Evolutionary conservation across 1,140 invertebrate species (phyloP).

Genomic region (Chironomus striatipennis): DNA sequence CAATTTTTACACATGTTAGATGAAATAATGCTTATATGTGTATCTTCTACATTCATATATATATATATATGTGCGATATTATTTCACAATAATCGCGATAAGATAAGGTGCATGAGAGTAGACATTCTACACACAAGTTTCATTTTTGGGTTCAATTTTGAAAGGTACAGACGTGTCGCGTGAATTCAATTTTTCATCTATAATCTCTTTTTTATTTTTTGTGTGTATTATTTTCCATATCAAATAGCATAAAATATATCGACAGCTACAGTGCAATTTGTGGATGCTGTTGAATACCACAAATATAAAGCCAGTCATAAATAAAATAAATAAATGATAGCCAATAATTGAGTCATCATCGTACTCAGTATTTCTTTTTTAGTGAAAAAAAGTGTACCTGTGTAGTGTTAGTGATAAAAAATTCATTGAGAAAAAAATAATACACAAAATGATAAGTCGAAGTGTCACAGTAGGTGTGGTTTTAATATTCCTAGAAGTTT

Average conservation of each 20-base stretch:
- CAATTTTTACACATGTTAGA: not conserved
- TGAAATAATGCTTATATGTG: conserved; percentile 2
- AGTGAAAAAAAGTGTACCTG: not conserved
- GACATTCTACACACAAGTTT: not conserved
- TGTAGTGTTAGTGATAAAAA: not conserved
- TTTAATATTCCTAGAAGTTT: not conserved
- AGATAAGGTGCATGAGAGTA: not conserved
- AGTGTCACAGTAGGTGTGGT: conserved; percentile 1
- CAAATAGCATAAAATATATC: too few species aligned
- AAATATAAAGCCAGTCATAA: too few species aligned
- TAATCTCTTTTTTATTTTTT: too few species aligned
- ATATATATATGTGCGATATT: too few species aligned
- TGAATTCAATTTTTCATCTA: too few species aligned
- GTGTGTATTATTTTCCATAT: too few species aligned
- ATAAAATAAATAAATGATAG: not conserved
- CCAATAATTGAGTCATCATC: conserved; percentile 5
- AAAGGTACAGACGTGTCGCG: too few species aligned
- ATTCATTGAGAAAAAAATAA: too few species aligned
- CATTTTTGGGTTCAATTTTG: too few species aligned
- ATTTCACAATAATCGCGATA: not conserved
- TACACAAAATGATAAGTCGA: not conserved
- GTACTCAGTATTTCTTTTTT: not conserved
- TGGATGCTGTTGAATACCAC: too few species aligned
- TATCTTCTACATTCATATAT: not conserved
- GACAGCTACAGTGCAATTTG: too few species aligned